phyloP scores from a whole-genome alignment of 1,140 invertebrate genomes.

The Drosophila repletoides region DNA sequence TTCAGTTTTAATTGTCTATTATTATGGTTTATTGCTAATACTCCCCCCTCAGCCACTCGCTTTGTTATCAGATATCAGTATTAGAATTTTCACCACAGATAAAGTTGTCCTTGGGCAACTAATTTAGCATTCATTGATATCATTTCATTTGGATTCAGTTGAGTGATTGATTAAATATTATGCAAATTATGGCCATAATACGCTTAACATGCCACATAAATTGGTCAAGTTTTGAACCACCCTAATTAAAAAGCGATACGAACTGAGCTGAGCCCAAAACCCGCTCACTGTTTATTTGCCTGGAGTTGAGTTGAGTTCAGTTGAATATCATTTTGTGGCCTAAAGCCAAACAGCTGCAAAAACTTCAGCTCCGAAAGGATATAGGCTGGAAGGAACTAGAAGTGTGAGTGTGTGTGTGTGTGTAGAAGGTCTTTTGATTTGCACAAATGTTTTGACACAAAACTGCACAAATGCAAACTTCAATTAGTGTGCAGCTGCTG shows the following conservation, averaged over 20 bases:
- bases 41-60: too few species aligned
- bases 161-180: not conserved
- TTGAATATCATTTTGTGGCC: constrained; percentile 8
- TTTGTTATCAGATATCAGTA: too few species aligned
- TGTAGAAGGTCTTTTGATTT: constrained; percentile 23
- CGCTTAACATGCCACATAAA: constrained; percentile 12
- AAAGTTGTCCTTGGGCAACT: too few species aligned
- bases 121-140: not conserved
- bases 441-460: constrained; percentile 62
- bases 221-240: constrained; percentile 12
- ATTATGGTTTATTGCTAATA: too few species aligned
- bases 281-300: not conserved
- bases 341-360: constrained; percentile 38
- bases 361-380: constrained; percentile 3
- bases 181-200: constrained; percentile 10
- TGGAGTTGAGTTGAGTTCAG: constrained; percentile 1
- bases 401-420: not conserved
- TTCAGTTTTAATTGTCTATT: too few species aligned
- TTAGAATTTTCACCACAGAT: too few species aligned
- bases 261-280: not conserved
- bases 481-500: constrained; percentile 54
- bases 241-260: constrained; percentile 37
- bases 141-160: not conserved
- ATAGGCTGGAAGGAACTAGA: too few species aligned
- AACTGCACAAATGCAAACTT: constrained; percentile 58